These are phyloP conservation scores for Alloscopus bannaensis DNA, from an alignment of 2,888 invertebrate species.

Conservation along the genomic window DNA sequence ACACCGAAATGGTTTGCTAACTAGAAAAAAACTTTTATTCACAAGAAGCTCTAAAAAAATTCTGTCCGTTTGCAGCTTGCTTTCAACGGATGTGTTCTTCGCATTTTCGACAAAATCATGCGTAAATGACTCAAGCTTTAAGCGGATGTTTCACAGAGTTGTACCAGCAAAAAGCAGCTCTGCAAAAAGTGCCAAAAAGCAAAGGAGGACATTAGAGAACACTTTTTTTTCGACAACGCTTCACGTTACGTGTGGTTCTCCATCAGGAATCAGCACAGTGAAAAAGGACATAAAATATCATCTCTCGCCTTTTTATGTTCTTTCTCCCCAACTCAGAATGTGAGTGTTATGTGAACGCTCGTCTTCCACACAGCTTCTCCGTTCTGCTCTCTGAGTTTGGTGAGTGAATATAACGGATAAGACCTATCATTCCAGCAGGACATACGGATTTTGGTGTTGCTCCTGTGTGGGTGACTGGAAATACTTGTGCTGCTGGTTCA, in stretches of 20 bases:
- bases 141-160: not conserved
- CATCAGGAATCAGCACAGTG: constrained; percentile 32
- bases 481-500: not conserved
- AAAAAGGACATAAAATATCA: constrained; percentile 1
- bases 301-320: constrained; percentile 1
- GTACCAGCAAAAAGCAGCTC: not conserved
- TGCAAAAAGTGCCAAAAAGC: constrained; percentile 9
- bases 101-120: constrained; percentile 59
- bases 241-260: not conserved
- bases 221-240: not conserved
- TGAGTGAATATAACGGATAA: constrained; percentile 21
- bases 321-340: not conserved
- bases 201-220: constrained; percentile 25
- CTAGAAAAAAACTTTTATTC: constrained; percentile 44
- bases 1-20: no score
- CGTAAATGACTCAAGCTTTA: constrained; percentile 45
- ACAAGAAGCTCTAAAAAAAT: not conserved
- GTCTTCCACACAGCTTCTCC: not conserved
- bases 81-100: not conserved
- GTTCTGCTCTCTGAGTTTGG: not conserved
- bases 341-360: not conserved
- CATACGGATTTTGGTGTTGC: constrained; percentile 34
- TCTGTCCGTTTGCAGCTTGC: not conserved
- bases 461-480: constrained; percentile 10
- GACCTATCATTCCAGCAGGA: constrained; percentile 23